Evolutionary conservation across 2,888 invertebrate genomes (phyloP).

Genomic region (Alloscopus bannaensis): DNA sequence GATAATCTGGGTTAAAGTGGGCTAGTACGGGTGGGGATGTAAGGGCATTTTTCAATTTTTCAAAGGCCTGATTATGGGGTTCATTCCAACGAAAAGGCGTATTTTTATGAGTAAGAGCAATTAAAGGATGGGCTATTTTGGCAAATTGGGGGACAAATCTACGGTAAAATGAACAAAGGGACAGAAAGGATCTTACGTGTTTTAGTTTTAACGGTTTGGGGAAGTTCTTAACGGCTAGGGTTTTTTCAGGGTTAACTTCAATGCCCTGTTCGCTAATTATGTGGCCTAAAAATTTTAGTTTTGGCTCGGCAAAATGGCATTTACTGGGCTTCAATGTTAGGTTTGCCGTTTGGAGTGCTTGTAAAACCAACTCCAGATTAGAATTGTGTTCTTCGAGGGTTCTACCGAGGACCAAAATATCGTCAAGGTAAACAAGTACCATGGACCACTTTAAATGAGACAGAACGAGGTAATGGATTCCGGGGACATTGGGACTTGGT

Average conservation of each 20-base stretch:
- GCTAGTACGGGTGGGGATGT: slow-evolving; percentile 9
- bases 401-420: background rate
- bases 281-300: slow-evolving; percentile 23
- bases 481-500: background rate
- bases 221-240: background rate
- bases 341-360: background rate
- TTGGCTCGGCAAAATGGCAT: background rate
- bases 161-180: slow-evolving; percentile 5
- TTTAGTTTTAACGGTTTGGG: background rate
- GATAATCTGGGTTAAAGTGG: background rate
- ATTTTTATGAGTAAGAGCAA: background rate
- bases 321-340: slow-evolving; percentile 11
- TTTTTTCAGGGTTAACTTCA: background rate
- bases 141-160: background rate
- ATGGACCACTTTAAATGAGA: slow-evolving; percentile 1
- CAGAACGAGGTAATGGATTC: background rate
- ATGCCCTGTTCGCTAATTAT: slow-evolving; percentile 11
- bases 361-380: slow-evolving; percentile 73
- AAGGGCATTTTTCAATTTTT: background rate
- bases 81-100: slow-evolving; percentile 1
- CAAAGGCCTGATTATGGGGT: background rate
- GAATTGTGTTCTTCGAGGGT: background rate
- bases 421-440: slow-evolving; percentile 3
- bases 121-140: slow-evolving; percentile 1
- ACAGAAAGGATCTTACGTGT: background rate